These are phyloP conservation scores for Vidua macroura DNA, from an alignment of 2,113 vertebrate species.

Conservation along the genomic window DNA sequence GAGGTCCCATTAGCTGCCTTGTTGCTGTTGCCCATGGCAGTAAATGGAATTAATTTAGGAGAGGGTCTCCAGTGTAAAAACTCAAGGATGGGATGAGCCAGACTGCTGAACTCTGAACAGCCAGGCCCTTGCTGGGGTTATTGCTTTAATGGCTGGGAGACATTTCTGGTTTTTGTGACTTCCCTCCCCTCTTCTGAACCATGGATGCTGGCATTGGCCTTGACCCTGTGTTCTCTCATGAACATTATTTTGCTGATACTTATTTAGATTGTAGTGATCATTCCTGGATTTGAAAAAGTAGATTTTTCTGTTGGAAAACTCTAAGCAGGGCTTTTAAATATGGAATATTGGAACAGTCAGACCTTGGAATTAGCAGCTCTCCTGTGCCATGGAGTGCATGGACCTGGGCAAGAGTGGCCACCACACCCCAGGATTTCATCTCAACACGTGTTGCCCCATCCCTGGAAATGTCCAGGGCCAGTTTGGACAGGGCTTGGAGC, in stretches of 20 bases:
- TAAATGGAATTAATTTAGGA: background rate
- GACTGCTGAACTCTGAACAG: background rate
- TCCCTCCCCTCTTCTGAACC: background rate
- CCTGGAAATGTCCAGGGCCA: background rate
- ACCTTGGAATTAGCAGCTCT: background rate
- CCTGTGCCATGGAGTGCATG: background rate
- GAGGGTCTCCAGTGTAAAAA: background rate
- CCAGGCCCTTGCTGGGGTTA: background rate
- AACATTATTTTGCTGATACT: background rate
- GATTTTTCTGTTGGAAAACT: background rate
- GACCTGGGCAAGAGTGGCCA: background rate
- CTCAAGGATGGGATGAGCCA: background rate
- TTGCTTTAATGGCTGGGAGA: background rate
- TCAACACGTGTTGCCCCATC: rapidly evolving
- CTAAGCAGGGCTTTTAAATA: background rate
- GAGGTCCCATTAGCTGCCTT: background rate
- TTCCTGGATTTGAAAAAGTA: background rate
- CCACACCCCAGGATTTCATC: background rate
- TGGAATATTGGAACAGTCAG: background rate
- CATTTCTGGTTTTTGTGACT: rapidly evolving
- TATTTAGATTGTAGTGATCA: background rate
- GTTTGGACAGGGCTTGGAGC: background rate
- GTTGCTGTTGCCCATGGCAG: background rate
- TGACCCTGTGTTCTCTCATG: background rate
- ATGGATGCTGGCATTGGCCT: rapidly evolving